Percentiles rank a stretch among this genome's conserved stretches.
These are phyloP conservation scores for Collichthys lucidus DNA, from an alignment of 2,113 vertebrate genomes.

Conservation along the genomic window DNA sequence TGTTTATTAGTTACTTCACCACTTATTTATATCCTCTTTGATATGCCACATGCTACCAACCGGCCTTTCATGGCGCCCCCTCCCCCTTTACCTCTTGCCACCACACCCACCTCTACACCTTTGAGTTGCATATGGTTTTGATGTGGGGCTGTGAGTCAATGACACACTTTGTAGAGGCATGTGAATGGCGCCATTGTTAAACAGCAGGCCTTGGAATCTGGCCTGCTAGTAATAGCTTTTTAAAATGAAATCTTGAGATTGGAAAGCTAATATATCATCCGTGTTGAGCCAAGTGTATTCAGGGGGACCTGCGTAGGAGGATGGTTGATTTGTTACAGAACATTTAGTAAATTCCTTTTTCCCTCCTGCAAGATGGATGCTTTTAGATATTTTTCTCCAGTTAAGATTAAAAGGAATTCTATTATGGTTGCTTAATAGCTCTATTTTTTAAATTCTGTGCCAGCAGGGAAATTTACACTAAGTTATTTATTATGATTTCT, in stretches of 20 bases:
- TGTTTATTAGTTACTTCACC: slow-evolving; percentile 24
- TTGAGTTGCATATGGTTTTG: slow-evolving; percentile 77
- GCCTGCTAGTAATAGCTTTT: slow-evolving; percentile 65
- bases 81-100: slow-evolving; percentile 42
- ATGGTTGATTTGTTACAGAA: slow-evolving; percentile 49
- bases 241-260: slow-evolving; percentile 70
- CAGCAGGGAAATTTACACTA: slow-evolving; percentile 7
- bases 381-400: slow-evolving; percentile 18
- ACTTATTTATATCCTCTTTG: slow-evolving; percentile 39
- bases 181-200: slow-evolving; percentile 78
- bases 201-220: slow-evolving; percentile 56
- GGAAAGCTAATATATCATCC: slow-evolving; percentile 64
- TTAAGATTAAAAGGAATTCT: slow-evolving; percentile 35
- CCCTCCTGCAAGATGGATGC: slow-evolving; percentile 34
- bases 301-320: slow-evolving; percentile 38
- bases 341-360: slow-evolving; percentile 33
- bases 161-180: slow-evolving; percentile 68
- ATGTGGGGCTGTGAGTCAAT: slow-evolving; percentile 68
- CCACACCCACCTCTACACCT: slow-evolving; percentile 47
- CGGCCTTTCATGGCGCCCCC: slow-evolving; percentile 10
- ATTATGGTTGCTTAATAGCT: slow-evolving; percentile 19
- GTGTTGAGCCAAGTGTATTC: slow-evolving; percentile 52
- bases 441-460: not conserved
- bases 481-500: slow-evolving; percentile 14
- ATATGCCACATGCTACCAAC: slow-evolving; percentile 33